Conservation (phyloP, 2,113 vertebrate genomes). For the Australoheros scitulus region DNA sequence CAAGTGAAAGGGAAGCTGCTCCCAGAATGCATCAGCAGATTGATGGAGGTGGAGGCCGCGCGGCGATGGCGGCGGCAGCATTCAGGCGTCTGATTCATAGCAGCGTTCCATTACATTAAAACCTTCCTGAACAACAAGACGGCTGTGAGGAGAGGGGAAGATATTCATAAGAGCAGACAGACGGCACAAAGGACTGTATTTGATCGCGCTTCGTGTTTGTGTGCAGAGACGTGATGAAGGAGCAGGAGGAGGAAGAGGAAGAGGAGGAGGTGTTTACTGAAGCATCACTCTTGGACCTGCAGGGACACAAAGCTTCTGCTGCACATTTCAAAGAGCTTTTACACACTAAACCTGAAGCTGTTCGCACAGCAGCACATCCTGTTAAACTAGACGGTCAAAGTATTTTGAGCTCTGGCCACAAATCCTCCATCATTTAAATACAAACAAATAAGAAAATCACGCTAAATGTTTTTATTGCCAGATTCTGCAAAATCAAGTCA, state of each 20-base stretch:
- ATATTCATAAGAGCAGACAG: constrained; percentile 56
- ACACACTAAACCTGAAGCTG: background rate
- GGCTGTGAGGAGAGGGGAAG: constrained; percentile 47
- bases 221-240: constrained; percentile 30
- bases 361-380: background rate
- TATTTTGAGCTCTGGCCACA: background rate
- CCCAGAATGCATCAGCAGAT: constrained; percentile 72
- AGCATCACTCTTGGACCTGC: background rate
- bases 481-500: background rate
- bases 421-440: background rate
- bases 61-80: constrained; percentile 61
- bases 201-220: constrained; percentile 16
- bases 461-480: background rate
- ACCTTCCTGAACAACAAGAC: constrained; percentile 69
- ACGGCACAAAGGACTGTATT: constrained; percentile 44
- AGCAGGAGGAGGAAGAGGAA: constrained; percentile 19
- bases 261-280: constrained; percentile 19
- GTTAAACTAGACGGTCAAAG: too few relatives aligned
- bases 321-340: background rate
- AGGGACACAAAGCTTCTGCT: constrained; percentile 12
- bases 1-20: constrained; percentile 76
- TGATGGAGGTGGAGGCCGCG: constrained; percentile 75
- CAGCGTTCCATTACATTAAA: constrained; percentile 77
- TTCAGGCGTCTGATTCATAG: constrained; percentile 68
- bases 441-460: background rate